Evolutionary conservation across 2,888 invertebrate species (phyloP).

Genomic region (Harpagoxenus sublaevis): DNA sequence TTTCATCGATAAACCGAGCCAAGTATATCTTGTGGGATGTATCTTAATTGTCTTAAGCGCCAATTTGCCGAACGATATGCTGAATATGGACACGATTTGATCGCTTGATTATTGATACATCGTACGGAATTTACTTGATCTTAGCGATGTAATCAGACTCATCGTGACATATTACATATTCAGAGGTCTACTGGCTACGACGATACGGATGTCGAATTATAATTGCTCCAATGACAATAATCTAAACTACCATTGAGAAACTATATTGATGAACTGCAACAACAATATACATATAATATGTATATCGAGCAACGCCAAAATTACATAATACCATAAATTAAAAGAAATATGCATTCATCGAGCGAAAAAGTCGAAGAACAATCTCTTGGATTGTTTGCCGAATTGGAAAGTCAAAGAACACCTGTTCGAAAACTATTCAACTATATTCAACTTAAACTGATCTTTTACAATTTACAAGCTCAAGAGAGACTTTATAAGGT

Average conservation of each 20-base stretch:
- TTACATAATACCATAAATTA: too few relatives aligned
- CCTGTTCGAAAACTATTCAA: too few relatives aligned
- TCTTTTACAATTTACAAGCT: too few relatives aligned
- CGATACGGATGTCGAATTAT: background rate
- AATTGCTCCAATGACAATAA: background rate
- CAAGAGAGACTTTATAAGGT: too few relatives aligned
- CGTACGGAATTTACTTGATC: conserved; percentile 41
- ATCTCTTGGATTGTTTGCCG: too few relatives aligned
- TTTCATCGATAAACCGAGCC: conserved; percentile 2
- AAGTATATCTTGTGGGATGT: conserved; percentile 9
- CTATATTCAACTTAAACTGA: too few relatives aligned
- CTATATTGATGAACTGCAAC: too few relatives aligned
- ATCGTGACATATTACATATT: conserved; percentile 48
- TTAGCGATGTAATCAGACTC: conserved; percentile 47
- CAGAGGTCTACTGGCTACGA: conserved; percentile 3
- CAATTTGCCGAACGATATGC: conserved; percentile 42
- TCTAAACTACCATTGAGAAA: background rate
- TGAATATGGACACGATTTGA: conserved; percentile 42
- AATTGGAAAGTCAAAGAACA: too few relatives aligned
- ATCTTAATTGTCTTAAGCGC: conserved; percentile 14
- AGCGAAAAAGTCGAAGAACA: too few relatives aligned
- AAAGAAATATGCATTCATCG: too few relatives aligned
- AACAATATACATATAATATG: too few relatives aligned
- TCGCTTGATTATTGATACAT: conserved; percentile 18
- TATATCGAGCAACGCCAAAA: too few relatives aligned